Percentiles rank a stretch among this genome's conserved stretches.
phyloP scores from a whole-genome alignment of 2,888 invertebrate species.

The Cantharis lateralis region DNA sequence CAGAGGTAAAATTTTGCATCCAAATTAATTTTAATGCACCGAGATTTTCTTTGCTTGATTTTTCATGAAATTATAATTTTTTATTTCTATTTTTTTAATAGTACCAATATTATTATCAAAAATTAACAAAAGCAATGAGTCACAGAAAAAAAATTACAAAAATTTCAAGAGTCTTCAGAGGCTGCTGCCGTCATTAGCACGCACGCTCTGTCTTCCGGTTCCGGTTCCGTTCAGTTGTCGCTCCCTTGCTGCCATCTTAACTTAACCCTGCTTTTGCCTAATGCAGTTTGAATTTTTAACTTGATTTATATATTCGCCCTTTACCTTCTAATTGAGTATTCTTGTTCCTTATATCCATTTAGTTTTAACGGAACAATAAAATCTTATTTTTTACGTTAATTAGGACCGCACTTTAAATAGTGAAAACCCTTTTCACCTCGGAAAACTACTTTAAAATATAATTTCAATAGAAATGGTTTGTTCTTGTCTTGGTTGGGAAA shows the following conservation, averaged over 20 bases:
- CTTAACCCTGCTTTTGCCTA: conserved; percentile 39
- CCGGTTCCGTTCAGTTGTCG: conserved; percentile 50
- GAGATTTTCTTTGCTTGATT: background rate
- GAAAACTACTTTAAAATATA: background rate
- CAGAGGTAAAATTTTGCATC: background rate
- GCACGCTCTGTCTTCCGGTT: conserved; percentile 55
- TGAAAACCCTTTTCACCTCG: background rate
- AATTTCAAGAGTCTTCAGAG: conserved; percentile 35
- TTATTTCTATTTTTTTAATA: background rate
- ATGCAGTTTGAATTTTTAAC: conserved; percentile 52
- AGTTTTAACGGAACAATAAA: conserved; percentile 1
- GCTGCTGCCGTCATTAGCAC: conserved; percentile 52
- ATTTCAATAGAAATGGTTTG: background rate
- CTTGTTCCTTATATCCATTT: conserved; percentile 41
- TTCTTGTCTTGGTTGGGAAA: conserved; percentile 31
- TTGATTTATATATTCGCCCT: conserved; percentile 48
- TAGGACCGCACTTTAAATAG: background rate
- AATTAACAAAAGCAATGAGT: conserved; percentile 34
- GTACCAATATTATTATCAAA: conserved; percentile 25
- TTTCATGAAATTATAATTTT: background rate
- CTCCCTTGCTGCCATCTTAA: conserved; percentile 44
- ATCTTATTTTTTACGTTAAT: background rate
- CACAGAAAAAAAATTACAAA: conserved; percentile 33
- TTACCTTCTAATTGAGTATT: conserved; percentile 48
- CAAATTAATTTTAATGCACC: background rate